Base-by-base conservation (phyloP, 2,113 vertebrate species). In the Mormoops blainvillei region DNA sequence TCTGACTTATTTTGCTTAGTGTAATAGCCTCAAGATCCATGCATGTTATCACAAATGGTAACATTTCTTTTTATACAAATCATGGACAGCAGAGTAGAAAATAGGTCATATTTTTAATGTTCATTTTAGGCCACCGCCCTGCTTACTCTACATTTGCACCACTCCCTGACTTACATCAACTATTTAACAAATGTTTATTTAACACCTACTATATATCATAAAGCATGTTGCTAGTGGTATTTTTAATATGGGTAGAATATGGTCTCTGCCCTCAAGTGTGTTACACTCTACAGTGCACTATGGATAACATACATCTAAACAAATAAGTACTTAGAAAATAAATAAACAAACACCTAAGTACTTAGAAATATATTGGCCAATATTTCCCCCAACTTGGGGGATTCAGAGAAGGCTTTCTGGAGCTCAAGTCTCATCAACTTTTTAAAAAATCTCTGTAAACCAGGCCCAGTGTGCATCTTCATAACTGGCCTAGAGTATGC, bases 141-240 rank as follows among this genome's bases (percentile, higher is more conserved):
- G 13, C 33, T 68, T 54, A 92, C 63, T 87, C 86, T 92, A 80
- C 16, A 74, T 73, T 92, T 83, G 43, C 56, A 22, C 43, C 54
- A 68, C 63, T 91, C 38, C 28, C 58, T 82, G 38, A 80, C 18
- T 91, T 77, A 41, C 33, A 48, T 73, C 70, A 95, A 73, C 18
- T 43, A 22, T 80, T 81, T 91, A 92, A 38, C 38, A 97, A 83
- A 52, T 92, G 80, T 63, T 63, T 76, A 82, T 92, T 96, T 92
- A 90, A 28, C 26, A 70, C 24, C 8, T 58, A 84, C 41, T 73
- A 61, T 83, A 11, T 67, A 68, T 68, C 50, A 92, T 85, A 70
- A 4, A 50, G 45, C 50, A 43, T 65, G n/a, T 77, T 68, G 36
- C 31, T 54, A 48, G 13, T 50, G 10, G 5, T 90, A 12, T 73